Percentiles rank a stretch among this genome's conserved stretches.
phyloP scores from a whole-genome alignment of 2,888 invertebrate genomes.

The Pegoplata infirma region DNA sequence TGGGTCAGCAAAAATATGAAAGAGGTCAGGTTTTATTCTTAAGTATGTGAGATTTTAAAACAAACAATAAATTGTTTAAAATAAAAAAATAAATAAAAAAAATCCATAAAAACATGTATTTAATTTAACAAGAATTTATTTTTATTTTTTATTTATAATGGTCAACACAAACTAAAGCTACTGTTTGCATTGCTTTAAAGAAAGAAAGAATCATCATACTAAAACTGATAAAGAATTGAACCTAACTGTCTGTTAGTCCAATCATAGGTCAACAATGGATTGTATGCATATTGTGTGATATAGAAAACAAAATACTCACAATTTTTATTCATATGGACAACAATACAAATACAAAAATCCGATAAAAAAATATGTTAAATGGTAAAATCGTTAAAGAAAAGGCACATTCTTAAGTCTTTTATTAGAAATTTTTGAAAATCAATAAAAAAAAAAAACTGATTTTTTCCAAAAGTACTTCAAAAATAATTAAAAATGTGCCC shows the following conservation, averaged over 20 bases:
- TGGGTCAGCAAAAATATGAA: conserved; percentile 69
- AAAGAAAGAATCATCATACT: conserved; percentile 23
- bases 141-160: conserved; percentile 18
- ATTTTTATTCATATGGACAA: neutral
- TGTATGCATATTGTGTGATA: conserved; percentile 44
- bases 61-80: conserved; percentile 49
- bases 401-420: no score
- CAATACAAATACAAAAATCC: neutral
- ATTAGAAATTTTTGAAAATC: no score
- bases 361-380: neutral
- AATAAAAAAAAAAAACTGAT: no score
- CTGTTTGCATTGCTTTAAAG: conserved; percentile 8
- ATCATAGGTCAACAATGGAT: conserved; percentile 38
- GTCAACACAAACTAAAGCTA: conserved; percentile 10
- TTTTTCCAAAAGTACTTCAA: no score
- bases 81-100: no score
- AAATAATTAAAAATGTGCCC: no score
- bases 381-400: neutral
- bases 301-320: neutral
- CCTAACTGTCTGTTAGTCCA: conserved; percentile 31
- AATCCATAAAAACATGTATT: neutral
- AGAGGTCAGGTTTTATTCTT: conserved; percentile 68
- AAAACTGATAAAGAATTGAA: conserved; percentile 40
- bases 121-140: neutral
- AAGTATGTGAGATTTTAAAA: conserved; percentile 24